These are phyloP conservation scores for human DNA, from an alignment of 2,113 vertebrate species.

Conservation along the genomic window DNA sequence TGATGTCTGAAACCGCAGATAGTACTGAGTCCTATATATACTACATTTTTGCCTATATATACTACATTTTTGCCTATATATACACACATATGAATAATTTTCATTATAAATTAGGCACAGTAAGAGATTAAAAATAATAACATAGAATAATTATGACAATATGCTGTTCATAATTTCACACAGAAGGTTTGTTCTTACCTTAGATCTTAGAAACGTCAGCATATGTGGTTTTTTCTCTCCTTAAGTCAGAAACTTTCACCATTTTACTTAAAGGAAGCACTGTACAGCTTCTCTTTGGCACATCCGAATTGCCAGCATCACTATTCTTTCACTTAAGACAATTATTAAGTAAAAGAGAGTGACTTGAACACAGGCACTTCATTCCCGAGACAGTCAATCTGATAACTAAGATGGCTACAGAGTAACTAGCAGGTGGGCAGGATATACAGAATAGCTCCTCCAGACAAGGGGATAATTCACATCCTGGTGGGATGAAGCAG, in stretches of 20 bases:
- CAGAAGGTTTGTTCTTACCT: not conserved
- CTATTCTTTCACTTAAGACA: not conserved
- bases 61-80: not conserved
- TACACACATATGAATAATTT: not conserved
- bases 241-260: not conserved
- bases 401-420: not conserved
- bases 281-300: not conserved
- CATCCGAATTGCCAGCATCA: not conserved
- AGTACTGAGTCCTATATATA: too few relatives aligned
- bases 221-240: not conserved
- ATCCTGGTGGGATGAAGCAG: not conserved
- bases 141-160: not conserved
- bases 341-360: not conserved
- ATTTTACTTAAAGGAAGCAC: not conserved
- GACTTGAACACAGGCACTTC: not conserved
- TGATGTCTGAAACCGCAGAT: not conserved
- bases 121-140: not conserved
- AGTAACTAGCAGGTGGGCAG: not conserved
- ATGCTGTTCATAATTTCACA: not conserved
- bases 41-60: too few relatives aligned
- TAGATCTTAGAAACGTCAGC: not conserved
- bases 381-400: not conserved
- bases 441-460: not conserved
- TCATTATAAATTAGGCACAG: not conserved
- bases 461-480: not conserved